phyloP scores from a whole-genome alignment of 2,113 vertebrate species.

The Thermophis baileyi region DNA sequence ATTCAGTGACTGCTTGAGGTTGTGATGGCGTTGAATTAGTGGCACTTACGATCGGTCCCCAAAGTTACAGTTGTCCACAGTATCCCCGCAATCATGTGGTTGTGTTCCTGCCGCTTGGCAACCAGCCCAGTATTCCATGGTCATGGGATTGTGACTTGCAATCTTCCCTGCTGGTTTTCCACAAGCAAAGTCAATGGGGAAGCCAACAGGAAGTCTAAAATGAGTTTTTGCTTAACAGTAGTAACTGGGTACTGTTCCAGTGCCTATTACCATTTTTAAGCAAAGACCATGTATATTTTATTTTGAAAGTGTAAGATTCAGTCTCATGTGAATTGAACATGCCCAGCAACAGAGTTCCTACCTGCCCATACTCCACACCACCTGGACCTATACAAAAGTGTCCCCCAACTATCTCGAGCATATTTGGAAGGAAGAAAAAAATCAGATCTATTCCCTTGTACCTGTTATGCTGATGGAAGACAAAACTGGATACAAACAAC shows the following conservation, averaged over 20 bases:
- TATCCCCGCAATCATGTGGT: neutral
- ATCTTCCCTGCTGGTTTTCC: neutral
- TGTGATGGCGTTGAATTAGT: neutral
- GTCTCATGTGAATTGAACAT: neutral
- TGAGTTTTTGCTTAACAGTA: neutral
- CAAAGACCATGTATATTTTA: neutral
- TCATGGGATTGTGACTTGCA: neutral
- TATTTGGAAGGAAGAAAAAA: neutral
- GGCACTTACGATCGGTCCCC: neutral
- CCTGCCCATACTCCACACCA: neutral
- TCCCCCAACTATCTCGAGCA: neutral
- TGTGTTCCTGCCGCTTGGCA: neutral
- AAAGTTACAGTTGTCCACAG: neutral
- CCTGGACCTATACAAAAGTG: neutral
- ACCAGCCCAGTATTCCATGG: neutral
- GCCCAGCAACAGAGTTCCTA: neutral
- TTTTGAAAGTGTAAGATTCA: neutral
- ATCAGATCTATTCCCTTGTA: neutral
- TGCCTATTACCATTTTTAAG: neutral
- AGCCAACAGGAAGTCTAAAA: neutral
- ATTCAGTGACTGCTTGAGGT: neutral
- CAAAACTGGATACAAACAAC: neutral
- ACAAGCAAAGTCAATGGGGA: neutral
- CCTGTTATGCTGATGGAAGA: neutral
- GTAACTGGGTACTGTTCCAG: neutral